phyloP scores from a whole-genome alignment of 2,797 vertebrate genomes.

The Enteromius anoplus region DNA sequence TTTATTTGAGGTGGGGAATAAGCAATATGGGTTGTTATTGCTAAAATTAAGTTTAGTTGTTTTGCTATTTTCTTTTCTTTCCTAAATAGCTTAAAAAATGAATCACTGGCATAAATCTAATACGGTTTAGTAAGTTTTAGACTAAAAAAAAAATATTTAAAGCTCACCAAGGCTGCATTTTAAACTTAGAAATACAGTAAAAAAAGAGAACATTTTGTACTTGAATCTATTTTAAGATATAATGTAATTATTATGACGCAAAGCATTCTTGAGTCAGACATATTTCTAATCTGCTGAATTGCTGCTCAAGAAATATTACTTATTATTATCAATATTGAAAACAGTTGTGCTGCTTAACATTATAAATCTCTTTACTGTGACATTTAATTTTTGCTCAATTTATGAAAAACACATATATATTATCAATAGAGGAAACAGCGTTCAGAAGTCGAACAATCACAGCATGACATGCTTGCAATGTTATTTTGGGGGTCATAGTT shows the following conservation, averaged over 20 bases:
- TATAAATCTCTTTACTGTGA: neutral
- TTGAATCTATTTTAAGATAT: neutral
- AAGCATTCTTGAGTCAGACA: neutral
- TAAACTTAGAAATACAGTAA: neutral
- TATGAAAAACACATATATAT: neutral
- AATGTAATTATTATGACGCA: neutral
- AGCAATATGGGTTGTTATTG: neutral
- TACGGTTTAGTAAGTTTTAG: neutral
- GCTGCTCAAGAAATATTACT: neutral
- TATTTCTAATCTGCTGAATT: neutral
- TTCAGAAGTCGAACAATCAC: neutral
- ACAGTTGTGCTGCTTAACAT: neutral
- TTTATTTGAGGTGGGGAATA: neutral
- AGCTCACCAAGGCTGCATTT: neutral
- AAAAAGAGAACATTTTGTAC: neutral
- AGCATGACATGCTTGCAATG: neutral
- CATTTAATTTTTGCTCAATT: too few species aligned
- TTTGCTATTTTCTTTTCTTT: neutral
- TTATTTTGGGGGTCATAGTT: conserved; percentile 19
- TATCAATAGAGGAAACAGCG: neutral
- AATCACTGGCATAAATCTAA: neutral
- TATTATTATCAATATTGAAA: neutral
- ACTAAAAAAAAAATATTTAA: neutral
- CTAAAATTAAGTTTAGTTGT: neutral
- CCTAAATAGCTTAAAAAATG: neutral